Evolutionary conservation across 1,140 invertebrate genomes (phyloP), one percentile per base, ranked within the genome.

Genomic region (Melitaea cinxia): DNA sequence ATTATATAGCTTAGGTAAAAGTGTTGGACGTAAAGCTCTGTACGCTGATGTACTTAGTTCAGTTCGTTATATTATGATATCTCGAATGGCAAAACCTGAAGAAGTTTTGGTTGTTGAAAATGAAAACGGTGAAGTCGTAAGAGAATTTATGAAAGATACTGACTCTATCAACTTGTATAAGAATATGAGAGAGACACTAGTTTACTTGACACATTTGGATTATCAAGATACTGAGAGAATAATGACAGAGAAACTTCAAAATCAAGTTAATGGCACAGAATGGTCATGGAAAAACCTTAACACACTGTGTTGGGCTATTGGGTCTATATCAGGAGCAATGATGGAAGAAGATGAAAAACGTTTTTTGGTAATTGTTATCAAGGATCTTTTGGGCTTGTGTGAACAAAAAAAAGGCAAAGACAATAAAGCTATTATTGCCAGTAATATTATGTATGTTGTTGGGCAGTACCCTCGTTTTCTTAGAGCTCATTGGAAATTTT

Each of bases 201-300:
- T 99, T 2, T 99, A 99, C 90, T 93, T 99, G 39, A 99, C 99
- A 10, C 99, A 99, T 95, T 95, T 99, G 81, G 98, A 99, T 92
- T 99, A 97, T 85, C 94, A 94, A 55, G 99, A 99, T 86, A 99
- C 99, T 6, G 99, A 99, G 92, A 93, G 96, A 67, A 99, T 99
- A 53, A 99, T 99, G 99, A 99, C 98, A 65, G 97, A 99, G 78
- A 99, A 99, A 84, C 91, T 99, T 12, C 97, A 98, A 73, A 99
- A 99, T 90, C 99, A 99, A 94, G 99, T 99, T 0, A 99, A 99
- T 92, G 99, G 98, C 10, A 94, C 94, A 14, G 99, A 99, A 91
- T 99, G 99, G 98, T 99, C 98, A 6, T 99, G 99, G 99, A 99
- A 99, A 91, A 99, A 99, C 93, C 93, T 99, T 7, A 99, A 99